Conservation (phyloP, 2,888 invertebrate species). For the Capitulum mitella region DNA sequence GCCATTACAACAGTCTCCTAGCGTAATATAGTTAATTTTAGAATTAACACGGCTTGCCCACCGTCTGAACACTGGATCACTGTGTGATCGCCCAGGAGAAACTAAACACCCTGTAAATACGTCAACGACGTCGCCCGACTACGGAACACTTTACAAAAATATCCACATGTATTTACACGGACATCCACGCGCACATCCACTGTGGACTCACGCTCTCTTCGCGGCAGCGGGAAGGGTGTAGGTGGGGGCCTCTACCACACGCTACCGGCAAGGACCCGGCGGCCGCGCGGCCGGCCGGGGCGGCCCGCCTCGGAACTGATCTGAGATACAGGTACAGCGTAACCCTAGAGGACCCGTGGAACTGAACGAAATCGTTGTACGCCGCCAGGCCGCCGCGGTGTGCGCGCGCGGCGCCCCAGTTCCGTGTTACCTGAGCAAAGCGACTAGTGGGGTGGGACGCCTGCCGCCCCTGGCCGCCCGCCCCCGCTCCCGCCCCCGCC, state of each 20-base stretch:
- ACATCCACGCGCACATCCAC: neutral
- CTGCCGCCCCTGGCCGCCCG: neutral
- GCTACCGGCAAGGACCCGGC: neutral
- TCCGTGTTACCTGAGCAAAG: slow-evolving; percentile 12
- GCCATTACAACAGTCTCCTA: slow-evolving; percentile 10
- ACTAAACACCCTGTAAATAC: slow-evolving; percentile 24
- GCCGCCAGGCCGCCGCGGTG: neutral
- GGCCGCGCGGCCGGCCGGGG: neutral
- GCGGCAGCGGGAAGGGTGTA: too few species aligned
- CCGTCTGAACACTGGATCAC: neutral
- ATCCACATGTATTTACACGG: slow-evolving; percentile 18
- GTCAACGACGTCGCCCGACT: neutral
- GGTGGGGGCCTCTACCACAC: neutral
- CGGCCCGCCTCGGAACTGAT: neutral
- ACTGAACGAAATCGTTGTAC: neutral
- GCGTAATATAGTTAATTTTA: slow-evolving; percentile 19
- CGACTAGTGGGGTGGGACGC: slow-evolving; percentile 3
- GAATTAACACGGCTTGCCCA: slow-evolving; percentile 1
- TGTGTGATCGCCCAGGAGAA: neutral
- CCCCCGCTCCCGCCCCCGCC: neutral
- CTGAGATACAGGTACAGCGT: slow-evolving; percentile 17
- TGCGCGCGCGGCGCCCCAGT: neutral
- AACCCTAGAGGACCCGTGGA: slow-evolving; percentile 7
- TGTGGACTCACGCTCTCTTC: too few species aligned
- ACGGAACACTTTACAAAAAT: slow-evolving; percentile 21